These are phyloP conservation scores for Xylocampa areola DNA, from an alignment of 2,888 invertebrate genomes.

Conservation along the genomic window DNA sequence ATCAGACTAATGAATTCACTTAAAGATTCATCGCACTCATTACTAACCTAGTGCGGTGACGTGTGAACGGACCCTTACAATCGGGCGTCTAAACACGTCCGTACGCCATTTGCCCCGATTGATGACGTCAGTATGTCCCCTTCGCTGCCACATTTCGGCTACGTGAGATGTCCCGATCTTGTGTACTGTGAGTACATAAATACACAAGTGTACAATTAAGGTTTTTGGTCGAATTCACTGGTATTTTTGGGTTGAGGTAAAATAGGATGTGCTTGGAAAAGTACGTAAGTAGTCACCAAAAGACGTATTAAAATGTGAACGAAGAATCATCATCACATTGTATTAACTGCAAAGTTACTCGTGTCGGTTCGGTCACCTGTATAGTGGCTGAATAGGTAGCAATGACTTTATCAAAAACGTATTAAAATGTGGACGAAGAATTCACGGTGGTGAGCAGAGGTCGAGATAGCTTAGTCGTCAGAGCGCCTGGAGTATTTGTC, in stretches of 20 bases:
- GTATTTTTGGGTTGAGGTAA: neutral
- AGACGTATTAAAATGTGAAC: neutral
- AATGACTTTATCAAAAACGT: too few relatives aligned
- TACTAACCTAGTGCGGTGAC: slow-evolving; percentile 31
- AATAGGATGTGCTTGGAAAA: neutral
- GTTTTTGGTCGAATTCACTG: slow-evolving; percentile 4
- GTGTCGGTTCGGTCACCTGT: too few relatives aligned
- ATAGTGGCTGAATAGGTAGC: too few relatives aligned
- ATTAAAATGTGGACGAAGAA: too few relatives aligned
- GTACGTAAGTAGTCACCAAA: neutral
- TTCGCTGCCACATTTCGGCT: slow-evolving; percentile 67
- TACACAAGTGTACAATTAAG: slow-evolving; percentile 20
- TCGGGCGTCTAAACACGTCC: slow-evolving; percentile 65
- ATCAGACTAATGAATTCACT: slow-evolving; percentile 33
- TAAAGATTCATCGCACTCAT: slow-evolving; percentile 51
- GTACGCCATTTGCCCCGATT: slow-evolving; percentile 73
- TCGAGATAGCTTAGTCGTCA: too few relatives aligned
- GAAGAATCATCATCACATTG: too few relatives aligned
- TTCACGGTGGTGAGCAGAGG: too few relatives aligned
- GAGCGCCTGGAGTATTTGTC: too few relatives aligned
- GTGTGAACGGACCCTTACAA: slow-evolving; percentile 57
- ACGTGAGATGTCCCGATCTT: slow-evolving; percentile 60
- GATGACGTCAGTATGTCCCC: slow-evolving; percentile 77
- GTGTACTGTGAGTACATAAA: slow-evolving; percentile 36
- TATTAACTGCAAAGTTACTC: too few relatives aligned